Conservation (phyloP, 2,888 invertebrate species). For the Drosophila mettleri region DNA sequence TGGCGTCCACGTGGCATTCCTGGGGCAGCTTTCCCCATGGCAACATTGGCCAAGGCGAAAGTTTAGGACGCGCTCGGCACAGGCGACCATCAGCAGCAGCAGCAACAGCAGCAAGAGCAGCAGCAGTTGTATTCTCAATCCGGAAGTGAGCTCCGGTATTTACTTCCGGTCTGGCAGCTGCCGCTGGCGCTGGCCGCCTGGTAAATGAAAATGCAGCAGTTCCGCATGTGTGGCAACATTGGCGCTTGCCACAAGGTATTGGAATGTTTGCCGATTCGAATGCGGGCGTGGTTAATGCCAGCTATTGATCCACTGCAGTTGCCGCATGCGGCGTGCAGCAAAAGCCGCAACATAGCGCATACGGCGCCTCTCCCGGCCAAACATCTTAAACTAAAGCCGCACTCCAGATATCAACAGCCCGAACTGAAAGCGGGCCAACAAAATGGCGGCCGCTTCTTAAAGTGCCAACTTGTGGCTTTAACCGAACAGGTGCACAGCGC, state of each 20-base stretch:
- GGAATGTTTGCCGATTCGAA: not conserved
- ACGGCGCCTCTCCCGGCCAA: slow-evolving; percentile 18
- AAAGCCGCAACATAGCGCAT: slow-evolving; percentile 24
- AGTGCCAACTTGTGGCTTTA: slow-evolving; percentile 83
- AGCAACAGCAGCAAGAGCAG: slow-evolving; percentile 11
- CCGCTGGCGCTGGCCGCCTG: slow-evolving; percentile 72
- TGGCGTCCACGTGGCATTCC: slow-evolving; percentile 41
- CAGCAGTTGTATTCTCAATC: slow-evolving; percentile 25
- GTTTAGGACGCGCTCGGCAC: slow-evolving; percentile 61
- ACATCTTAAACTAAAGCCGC: slow-evolving; percentile 46
- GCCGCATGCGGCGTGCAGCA: slow-evolving; percentile 64
- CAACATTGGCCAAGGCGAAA: slow-evolving; percentile 74
- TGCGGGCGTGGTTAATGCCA: slow-evolving; percentile 68
- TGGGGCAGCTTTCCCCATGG: slow-evolving; percentile 61
- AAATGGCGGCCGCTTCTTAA: slow-evolving; percentile 82
- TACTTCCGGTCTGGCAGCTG: slow-evolving; percentile 79
- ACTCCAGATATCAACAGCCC: not conserved
- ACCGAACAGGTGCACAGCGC: slow-evolving; percentile 79
- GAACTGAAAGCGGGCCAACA: slow-evolving; percentile 53
- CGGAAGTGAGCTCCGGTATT: slow-evolving; percentile 69
- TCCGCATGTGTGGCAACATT: slow-evolving; percentile 77
- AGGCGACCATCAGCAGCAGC: slow-evolving; percentile 40
- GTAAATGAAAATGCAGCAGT: slow-evolving; percentile 81
- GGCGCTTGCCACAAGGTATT: slow-evolving; percentile 11
- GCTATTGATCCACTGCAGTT: slow-evolving; percentile 78